phyloP scores from a whole-genome alignment of 2,888 invertebrate genomes.

The Oligia strigilis region DNA sequence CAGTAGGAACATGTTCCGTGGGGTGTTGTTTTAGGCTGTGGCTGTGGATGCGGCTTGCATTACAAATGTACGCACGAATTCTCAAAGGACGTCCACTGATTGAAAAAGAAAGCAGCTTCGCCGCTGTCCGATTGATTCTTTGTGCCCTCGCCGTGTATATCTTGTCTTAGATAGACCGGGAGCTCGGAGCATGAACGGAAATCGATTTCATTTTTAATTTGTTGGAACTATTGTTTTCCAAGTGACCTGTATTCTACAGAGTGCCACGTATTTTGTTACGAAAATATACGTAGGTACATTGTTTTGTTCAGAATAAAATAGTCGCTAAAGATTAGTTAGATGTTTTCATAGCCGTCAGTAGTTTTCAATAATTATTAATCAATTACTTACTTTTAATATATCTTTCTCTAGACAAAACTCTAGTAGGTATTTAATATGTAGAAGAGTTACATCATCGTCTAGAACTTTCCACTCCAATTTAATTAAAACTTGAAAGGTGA shows the following conservation, averaged over 20 bases:
- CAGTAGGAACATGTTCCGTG: constrained; percentile 46
- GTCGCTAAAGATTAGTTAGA: background rate
- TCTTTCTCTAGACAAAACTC: background rate
- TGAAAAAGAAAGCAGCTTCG: constrained; percentile 89
- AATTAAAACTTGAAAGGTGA: constrained; percentile 54
- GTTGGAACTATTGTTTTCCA: constrained; percentile 9
- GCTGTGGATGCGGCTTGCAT: constrained; percentile 67
- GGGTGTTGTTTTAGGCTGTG: constrained; percentile 71
- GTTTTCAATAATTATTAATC: background rate
- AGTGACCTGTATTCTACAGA: background rate
- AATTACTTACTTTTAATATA: background rate
- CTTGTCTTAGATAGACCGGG: constrained; percentile 76
- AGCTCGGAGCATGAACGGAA: constrained; percentile 46
- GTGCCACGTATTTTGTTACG: background rate
- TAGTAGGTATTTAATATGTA: background rate
- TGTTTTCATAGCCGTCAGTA: background rate
- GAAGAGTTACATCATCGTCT: background rate
- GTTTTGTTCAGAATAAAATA: background rate
- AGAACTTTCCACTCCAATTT: constrained; percentile 32
- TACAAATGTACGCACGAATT: constrained; percentile 75
- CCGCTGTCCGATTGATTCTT: constrained; percentile 87
- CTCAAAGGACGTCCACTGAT: constrained; percentile 85
- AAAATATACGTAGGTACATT: background rate
- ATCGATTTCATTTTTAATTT: constrained; percentile 39
- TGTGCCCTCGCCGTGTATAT: constrained; percentile 81